Evolutionary conservation across 2,797 vertebrate genomes (phyloP).

Genomic region (Crax fasciolata): DNA sequence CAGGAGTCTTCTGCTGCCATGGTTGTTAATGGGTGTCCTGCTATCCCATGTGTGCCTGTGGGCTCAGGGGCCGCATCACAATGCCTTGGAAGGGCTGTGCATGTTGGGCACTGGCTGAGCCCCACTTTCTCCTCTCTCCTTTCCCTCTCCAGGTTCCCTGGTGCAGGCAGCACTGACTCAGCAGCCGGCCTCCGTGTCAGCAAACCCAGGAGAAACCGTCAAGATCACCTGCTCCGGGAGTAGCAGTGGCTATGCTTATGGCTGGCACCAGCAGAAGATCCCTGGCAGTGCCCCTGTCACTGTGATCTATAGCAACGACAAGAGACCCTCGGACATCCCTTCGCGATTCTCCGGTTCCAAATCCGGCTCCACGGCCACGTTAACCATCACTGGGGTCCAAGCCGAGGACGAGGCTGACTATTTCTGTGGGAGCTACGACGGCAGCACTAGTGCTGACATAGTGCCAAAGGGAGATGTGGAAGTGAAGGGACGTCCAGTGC

Average conservation of each 20-base stretch:
- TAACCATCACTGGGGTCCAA: background rate
- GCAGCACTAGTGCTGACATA: background rate
- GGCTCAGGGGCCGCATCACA: too few species aligned
- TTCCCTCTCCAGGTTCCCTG: background rate
- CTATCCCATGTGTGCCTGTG: too few species aligned
- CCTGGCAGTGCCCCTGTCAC: background rate
- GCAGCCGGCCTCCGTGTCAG: accelerated
- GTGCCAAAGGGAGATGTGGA: background rate
- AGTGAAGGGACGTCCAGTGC: too few species aligned
- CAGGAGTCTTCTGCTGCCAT: too few species aligned
- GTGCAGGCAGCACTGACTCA: background rate
- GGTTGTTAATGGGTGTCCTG: too few species aligned
- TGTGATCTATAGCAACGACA: background rate
- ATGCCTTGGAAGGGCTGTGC: too few species aligned
- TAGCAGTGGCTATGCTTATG: background rate
- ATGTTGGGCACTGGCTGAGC: background rate
- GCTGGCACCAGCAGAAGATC: background rate
- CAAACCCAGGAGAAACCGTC: accelerated
- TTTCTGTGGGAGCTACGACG: background rate
- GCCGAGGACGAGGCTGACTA: background rate
- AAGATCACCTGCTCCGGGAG: background rate
- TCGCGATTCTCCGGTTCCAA: background rate
- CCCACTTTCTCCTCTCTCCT: background rate
- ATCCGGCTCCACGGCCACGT: background rate
- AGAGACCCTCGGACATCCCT: background rate